Evolutionary conservation across 2,888 invertebrate genomes (phyloP).

Genomic region (Alloscopus bannaensis): DNA sequence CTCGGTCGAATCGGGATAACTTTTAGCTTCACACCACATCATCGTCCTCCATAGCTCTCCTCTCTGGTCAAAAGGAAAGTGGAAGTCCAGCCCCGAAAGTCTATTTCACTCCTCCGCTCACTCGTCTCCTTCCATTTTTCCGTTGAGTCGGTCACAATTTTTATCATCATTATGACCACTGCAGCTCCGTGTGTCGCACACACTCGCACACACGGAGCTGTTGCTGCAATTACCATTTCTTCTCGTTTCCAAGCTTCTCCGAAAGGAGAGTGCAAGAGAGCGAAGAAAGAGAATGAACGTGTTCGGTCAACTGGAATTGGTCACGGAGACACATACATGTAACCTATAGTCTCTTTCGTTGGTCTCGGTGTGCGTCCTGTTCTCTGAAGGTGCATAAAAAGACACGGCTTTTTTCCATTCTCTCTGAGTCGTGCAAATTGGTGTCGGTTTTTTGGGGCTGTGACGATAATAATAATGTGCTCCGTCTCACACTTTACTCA

Average conservation of each 20-base stretch:
- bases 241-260: conserved; percentile 7
- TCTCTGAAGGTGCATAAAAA: too few species aligned
- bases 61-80: too few species aligned
- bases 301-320: conserved; percentile 3
- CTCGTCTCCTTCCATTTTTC: not conserved
- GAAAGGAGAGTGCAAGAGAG: too few species aligned
- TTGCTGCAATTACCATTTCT: conserved; percentile 12
- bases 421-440: conserved; percentile 12
- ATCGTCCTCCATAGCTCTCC: too few species aligned
- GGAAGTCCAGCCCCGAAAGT: too few species aligned
- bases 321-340: not conserved
- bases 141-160: conserved; percentile 23
- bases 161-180: conserved; percentile 27
- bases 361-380: too few species aligned
- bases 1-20: too few species aligned
- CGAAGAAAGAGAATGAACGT: conserved; percentile 1
- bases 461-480: conserved; percentile 34
- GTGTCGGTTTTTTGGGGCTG: conserved; percentile 15
- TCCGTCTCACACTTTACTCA: conserved; percentile 28
- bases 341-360: not conserved
- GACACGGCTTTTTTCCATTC: too few species aligned
- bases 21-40: too few species aligned
- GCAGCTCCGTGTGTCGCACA: conserved; percentile 11
- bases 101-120: not conserved
- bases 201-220: too few species aligned